phyloP scores from a whole-genome alignment of 2,888 invertebrate genomes.

The Phalera bucephala region DNA sequence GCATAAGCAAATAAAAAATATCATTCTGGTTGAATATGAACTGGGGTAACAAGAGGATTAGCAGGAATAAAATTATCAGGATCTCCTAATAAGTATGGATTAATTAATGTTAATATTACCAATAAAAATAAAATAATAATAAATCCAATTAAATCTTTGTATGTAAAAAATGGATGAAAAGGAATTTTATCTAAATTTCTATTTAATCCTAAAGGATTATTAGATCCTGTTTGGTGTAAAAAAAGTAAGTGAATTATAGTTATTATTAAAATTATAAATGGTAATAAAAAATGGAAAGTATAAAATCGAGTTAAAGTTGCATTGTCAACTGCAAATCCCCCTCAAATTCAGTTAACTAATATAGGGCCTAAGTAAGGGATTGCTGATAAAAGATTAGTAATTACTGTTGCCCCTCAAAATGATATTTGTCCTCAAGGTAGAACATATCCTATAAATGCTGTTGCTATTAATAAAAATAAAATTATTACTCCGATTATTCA shows the following conservation, averaged over 20 bases:
- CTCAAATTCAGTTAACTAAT: constrained; percentile 89
- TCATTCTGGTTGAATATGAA: constrained; percentile 93
- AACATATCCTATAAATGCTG: constrained; percentile 91
- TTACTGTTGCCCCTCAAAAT: constrained; percentile 91
- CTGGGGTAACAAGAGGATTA: constrained; percentile 86
- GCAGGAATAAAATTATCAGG: constrained; percentile 90
- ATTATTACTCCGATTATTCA: constrained; percentile 87
- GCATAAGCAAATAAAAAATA: constrained; percentile 93
- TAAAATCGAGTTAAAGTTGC: constrained; percentile 91
- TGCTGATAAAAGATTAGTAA: constrained; percentile 88
- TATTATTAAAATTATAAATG: constrained; percentile 85
- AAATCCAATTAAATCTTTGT: constrained; percentile 85
- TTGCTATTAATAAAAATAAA: constrained; percentile 86
- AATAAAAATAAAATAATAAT: constrained; percentile 80
- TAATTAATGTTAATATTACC: constrained; percentile 74
- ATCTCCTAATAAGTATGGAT: constrained; percentile 85
- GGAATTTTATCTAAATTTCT: too few relatives aligned
- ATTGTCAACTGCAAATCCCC: constrained; percentile 89
- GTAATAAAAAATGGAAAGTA: constrained; percentile 88
- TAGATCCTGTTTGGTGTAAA: constrained; percentile 86
- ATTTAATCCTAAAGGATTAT: constrained; percentile 84
- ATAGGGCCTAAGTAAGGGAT: constrained; percentile 86
- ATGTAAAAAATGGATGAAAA: constrained; percentile 86
- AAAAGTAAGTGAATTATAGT: constrained; percentile 86
- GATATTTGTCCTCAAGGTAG: constrained; percentile 92